phyloP scores from a whole-genome alignment of 2,797 vertebrate genomes.

The Cossypha dichroa region DNA sequence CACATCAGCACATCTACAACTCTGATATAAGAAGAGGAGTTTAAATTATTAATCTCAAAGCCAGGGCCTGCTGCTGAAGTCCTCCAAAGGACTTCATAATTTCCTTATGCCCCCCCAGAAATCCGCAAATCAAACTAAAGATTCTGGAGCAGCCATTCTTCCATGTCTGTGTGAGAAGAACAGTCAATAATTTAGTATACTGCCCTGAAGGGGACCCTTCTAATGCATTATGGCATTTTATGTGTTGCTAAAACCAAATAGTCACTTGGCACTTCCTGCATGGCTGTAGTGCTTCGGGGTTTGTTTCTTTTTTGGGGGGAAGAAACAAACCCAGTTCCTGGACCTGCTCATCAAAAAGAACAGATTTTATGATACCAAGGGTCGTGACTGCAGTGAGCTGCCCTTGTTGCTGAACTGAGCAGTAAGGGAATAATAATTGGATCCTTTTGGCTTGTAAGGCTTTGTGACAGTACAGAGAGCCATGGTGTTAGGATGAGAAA shows the following conservation, averaged over 20 bases:
- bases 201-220: background rate
- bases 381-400: background rate
- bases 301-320: background rate
- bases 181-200: background rate
- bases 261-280: background rate
- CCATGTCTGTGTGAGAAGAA: background rate
- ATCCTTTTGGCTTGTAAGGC: background rate
- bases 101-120: background rate
- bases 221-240: background rate
- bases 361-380: background rate
- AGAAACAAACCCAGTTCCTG: background rate
- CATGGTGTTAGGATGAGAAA: background rate
- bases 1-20: background rate
- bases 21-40: background rate
- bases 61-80: background rate
- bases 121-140: background rate
- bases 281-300: accelerated
- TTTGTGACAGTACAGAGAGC: background rate
- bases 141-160: background rate
- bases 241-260: background rate
- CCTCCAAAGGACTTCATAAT: background rate
- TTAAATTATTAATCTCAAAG: background rate
- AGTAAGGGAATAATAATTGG: background rate
- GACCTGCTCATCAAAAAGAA: background rate
- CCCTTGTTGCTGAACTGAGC: background rate